phyloP scores from a whole-genome alignment of 2,888 invertebrate species.

The Cetonia aurata region DNA sequence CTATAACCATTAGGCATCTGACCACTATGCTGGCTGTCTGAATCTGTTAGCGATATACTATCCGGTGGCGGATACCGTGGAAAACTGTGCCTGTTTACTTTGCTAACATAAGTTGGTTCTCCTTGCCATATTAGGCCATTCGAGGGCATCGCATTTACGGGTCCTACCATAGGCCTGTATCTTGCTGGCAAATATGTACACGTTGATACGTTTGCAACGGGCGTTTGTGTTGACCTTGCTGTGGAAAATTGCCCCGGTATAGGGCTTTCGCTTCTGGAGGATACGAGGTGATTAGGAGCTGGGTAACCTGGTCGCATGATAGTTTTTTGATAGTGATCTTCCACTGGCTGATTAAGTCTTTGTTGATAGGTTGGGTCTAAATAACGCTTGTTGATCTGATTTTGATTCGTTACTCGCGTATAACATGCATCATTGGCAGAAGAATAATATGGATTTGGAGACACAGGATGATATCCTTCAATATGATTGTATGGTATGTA shows the following conservation, averaged over 20 bases:
- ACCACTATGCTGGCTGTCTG: conserved; percentile 60
- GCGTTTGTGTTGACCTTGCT: conserved; percentile 64
- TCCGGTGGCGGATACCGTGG: conserved; percentile 59
- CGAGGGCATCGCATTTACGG: conserved; percentile 51
- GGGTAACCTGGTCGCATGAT: conserved; percentile 55
- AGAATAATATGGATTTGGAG: conserved; percentile 59
- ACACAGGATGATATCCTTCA: conserved; percentile 60
- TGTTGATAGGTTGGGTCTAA: conserved; percentile 63
- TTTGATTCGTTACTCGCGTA: conserved; percentile 61
- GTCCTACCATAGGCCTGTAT: conserved; percentile 59
- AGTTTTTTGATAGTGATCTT: conserved; percentile 58
- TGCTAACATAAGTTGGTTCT: conserved; percentile 58
- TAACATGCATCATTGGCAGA: conserved; percentile 58
- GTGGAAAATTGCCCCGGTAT: conserved; percentile 63
- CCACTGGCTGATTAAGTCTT: conserved; percentile 54
- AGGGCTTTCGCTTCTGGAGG: conserved; percentile 64
- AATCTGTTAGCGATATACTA: conserved; percentile 61
- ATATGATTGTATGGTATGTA: conserved; percentile 76
- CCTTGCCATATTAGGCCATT: conserved; percentile 57
- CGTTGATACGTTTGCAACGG: conserved; percentile 56
- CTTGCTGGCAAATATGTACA: conserved; percentile 60
- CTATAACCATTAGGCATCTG: conserved; percentile 59
- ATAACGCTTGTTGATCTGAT: conserved; percentile 64
- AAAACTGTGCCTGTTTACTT: conserved; percentile 63
- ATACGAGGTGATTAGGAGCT: conserved; percentile 49